Evolutionary conservation across 2,113 vertebrate genomes (phyloP).

Genomic region (Lampris megalopsis): DNA sequence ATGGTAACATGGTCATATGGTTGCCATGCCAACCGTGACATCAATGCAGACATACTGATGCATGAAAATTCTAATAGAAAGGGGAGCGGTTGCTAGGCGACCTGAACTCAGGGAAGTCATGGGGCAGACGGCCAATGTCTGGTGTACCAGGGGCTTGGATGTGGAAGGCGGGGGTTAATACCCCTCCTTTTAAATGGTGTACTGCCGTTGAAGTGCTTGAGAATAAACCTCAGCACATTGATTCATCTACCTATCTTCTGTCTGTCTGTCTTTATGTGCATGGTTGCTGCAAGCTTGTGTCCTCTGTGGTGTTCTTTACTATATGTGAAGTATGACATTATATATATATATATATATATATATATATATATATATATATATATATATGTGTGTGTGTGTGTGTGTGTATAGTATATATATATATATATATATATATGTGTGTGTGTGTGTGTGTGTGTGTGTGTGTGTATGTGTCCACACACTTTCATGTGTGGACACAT

Average conservation of each 20-base stretch:
- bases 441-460: no score
- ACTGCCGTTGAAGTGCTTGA: conserved; percentile 17
- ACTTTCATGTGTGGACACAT: neutral
- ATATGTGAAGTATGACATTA: no score
- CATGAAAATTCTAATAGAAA: conserved; percentile 85
- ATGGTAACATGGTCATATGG: conserved; percentile 85
- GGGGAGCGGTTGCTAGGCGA: conserved; percentile 89
- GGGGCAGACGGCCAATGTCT: conserved; percentile 84
- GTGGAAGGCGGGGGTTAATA: conserved; percentile 60
- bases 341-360: no score
- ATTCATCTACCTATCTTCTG: neutral
- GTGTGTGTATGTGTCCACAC: no score
- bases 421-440: no score
- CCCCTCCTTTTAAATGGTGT: conserved; percentile 24
- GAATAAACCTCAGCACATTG: conserved; percentile 12
- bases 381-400: no score
- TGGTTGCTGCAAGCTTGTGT: no score
- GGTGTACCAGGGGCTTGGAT: conserved; percentile 72
- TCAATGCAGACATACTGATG: conserved; percentile 87
- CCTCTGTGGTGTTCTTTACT: no score
- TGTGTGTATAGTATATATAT: no score
- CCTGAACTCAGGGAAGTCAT: conserved; percentile 82
- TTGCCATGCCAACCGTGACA: conserved; percentile 88
- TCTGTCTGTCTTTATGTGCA: no score
- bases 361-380: no score